phyloP scores from a whole-genome alignment of 2,888 invertebrate species.

The Ernsta delagoae region DNA sequence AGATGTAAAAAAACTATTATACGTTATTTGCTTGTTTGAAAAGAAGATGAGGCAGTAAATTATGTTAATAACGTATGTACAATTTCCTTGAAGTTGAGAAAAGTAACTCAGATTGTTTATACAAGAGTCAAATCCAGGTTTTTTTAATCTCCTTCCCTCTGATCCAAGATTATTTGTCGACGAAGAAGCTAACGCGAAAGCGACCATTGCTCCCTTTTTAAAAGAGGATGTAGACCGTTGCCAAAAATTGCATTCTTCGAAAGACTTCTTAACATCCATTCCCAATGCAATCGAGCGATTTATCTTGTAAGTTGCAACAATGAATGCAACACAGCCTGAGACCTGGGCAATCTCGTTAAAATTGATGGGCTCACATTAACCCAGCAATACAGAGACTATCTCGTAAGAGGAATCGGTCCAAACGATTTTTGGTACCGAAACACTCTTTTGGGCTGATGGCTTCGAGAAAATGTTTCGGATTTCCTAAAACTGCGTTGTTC shows the following conservation, averaged over 20 bases:
- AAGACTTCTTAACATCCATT: constrained; percentile 19
- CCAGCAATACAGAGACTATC: constrained; percentile 52
- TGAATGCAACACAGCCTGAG: background rate
- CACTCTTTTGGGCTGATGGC: constrained; percentile 33
- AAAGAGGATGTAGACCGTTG: background rate
- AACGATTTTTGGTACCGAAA: constrained; percentile 39
- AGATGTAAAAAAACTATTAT: too few relatives aligned
- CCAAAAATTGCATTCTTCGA: constrained; percentile 5
- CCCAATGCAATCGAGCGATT: constrained; percentile 28
- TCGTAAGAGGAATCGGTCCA: constrained; percentile 54
- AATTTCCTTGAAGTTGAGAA: too few relatives aligned
- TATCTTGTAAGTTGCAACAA: constrained; percentile 27
- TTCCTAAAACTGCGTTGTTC: too few relatives aligned
- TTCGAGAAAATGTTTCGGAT: background rate
- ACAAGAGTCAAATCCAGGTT: too few relatives aligned
- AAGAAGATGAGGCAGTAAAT: too few relatives aligned
- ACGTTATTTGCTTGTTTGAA: too few relatives aligned
- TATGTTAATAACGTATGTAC: too few relatives aligned
- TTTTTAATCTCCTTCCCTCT: too few relatives aligned
- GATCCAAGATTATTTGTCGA: too few relatives aligned
- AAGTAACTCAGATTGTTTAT: too few relatives aligned
- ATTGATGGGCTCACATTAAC: constrained; percentile 61
- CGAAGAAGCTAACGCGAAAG: too few relatives aligned
- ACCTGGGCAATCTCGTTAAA: constrained; percentile 53
- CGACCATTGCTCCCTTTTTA: too few relatives aligned